Percentiles rank a stretch among this genome's conserved stretches.
phyloP scores from a whole-genome alignment of 30 jellyfish, hydroid and myxozoan species.

The Hydractinia symbiolongicarpus region DNA sequence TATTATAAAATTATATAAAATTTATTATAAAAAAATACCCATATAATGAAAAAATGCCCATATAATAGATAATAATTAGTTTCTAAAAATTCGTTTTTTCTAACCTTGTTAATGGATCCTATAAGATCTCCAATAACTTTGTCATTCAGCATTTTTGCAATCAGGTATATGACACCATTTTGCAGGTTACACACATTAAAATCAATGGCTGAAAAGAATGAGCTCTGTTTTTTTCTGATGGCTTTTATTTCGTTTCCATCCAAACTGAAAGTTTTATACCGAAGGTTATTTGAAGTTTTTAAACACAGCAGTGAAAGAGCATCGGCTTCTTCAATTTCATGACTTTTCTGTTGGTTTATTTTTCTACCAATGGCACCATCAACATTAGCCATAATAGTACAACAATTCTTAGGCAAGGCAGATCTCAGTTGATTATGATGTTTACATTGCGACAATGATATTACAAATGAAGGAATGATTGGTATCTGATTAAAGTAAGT shows the following conservation, averaged over 20 bases:
- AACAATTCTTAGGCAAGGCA: not conserved
- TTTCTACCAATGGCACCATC: slow-evolving; percentile 8
- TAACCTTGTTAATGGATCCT: not conserved
- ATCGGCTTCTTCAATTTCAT: not conserved
- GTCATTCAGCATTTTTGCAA: not conserved
- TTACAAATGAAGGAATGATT: not conserved
- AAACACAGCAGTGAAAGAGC: not conserved
- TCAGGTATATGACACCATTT: not conserved
- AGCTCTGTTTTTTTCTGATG: not conserved
- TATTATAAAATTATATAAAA: too few species aligned
- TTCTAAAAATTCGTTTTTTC: too few species aligned
- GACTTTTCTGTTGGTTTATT: not conserved
- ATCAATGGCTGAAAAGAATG: not conserved
- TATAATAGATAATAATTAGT: too few species aligned
- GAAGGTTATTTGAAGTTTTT: not conserved
- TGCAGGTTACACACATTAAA: not conserved
- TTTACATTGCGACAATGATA: not conserved
- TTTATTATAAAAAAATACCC: too few species aligned
- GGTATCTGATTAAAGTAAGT: not conserved
- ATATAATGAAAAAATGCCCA: too few species aligned
- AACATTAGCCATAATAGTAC: not conserved
- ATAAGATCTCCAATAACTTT: not conserved
- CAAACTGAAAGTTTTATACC: not conserved
- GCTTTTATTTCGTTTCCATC: not conserved
- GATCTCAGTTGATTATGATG: not conserved